Evolutionary conservation across 2,797 vertebrate species (phyloP), one percentile per base, ranked within the genome.

Genomic region (Lithobates sylvaticus): DNA sequence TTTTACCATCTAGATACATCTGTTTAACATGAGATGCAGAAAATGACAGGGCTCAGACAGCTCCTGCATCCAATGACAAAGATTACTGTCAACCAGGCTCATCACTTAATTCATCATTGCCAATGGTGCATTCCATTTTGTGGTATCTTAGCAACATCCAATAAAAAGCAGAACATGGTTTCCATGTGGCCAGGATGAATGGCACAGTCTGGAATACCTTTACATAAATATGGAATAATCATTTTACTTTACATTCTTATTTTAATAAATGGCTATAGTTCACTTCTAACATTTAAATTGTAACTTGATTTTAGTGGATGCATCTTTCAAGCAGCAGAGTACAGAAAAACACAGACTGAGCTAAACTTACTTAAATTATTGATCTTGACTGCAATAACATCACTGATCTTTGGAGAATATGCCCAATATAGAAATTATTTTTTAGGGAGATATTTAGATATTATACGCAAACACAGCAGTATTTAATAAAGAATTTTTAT

Each of bases 51-150:
- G 96, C 95, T 97, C 96, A 96, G 97, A 97, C 97, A 97, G 97
- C 96, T 95, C 96, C 96, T 96, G 96, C 97, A 97, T 96, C 96
- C 96, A 97, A 96, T 97, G 97, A 98, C 92, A 94, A 97, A 97
- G 96, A 96, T 96, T 93, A 97, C 96, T 93, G 93, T 97, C 96
- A 97, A 94, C 95, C 92, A 89, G 95, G 95, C 96, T 97, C 91
- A 96, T 96, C 96, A 97, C 96, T 97, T 98, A 97, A 98, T 99
- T 96, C 97, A 98, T 99, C 98, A 98, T 96, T 92, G 94, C 96
- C 92, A 95, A 97, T 95, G 95, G 96, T 95, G 96, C 95, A 91
- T 97, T 98, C 97, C 95, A 93, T 95, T 95, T 95, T 95, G 95
- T 93, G 78, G 96, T 99, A 97, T 96, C 97, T 96, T 99, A 98